A percentile compares a stretch with the other conserved stretches of the same genome.
These are phyloP conservation scores for Lordiphosa mommai DNA, from an alignment of 1,140 invertebrate genomes.

Conservation along the genomic window DNA sequence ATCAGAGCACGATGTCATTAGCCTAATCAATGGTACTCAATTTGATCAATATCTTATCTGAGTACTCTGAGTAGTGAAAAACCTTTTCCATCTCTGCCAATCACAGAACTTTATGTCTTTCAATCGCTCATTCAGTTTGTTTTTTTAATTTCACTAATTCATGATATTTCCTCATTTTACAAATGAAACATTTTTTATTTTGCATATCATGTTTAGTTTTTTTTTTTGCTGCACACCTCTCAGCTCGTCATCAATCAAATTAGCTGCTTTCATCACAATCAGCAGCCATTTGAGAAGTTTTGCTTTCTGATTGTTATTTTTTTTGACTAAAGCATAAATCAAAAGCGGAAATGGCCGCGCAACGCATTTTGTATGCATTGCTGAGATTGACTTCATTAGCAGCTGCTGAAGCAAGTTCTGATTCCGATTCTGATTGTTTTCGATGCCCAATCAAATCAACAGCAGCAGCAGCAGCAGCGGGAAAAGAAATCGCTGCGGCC, in stretches of 20 bases:
- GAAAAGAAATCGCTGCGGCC: neutral
- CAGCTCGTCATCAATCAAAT: slow-evolving; percentile 1
- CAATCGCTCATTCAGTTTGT: slow-evolving; percentile 1
- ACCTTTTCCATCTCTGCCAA: too few relatives aligned
- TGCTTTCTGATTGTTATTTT: slow-evolving; percentile 3
- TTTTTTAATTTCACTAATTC: neutral
- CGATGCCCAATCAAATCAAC: slow-evolving; percentile 6
- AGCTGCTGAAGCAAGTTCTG: slow-evolving; percentile 5
- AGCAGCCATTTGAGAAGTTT: slow-evolving; percentile 4
- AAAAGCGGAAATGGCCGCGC: slow-evolving; percentile 8
- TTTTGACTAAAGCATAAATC: slow-evolving; percentile 8
- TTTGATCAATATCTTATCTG: too few relatives aligned
- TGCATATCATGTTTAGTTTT: too few relatives aligned
- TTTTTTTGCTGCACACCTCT: too few relatives aligned
- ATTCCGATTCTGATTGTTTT: slow-evolving; percentile 5
- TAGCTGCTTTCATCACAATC: slow-evolving; percentile 8
- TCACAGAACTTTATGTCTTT: too few relatives aligned
- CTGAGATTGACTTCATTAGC: slow-evolving; percentile 9
- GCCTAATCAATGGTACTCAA: too few relatives aligned
- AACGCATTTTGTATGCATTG: slow-evolving; percentile 11
- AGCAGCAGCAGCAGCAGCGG: neutral
- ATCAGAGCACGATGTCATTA: too few relatives aligned
- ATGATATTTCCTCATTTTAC: slow-evolving; percentile 31
- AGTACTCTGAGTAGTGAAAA: too few relatives aligned
- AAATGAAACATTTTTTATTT: slow-evolving; percentile 4